Percentiles rank a stretch among this genome's conserved stretches.
phyloP scores from a whole-genome alignment of 2,113 vertebrate genomes.

The Malurus melanocephalus region DNA sequence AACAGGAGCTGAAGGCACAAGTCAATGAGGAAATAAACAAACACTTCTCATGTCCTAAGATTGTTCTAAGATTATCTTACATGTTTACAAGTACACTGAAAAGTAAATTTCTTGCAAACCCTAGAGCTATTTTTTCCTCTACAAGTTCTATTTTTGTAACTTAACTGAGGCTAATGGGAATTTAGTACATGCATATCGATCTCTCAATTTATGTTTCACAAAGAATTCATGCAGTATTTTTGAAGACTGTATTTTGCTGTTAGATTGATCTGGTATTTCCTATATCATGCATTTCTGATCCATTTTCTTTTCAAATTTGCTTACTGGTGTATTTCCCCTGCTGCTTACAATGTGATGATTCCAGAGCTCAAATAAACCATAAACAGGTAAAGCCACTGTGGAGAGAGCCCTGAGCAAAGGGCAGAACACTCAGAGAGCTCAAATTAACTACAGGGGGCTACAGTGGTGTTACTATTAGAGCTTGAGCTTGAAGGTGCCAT shows the following conservation, averaged over 20 bases:
- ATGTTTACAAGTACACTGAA: neutral
- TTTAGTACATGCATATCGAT: rapidly evolving
- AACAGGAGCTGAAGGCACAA: neutral
- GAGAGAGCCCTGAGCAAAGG: neutral
- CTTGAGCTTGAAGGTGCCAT: neutral
- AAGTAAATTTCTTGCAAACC: neutral
- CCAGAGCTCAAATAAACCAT: neutral
- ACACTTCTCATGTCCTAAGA: neutral
- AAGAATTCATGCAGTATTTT: neutral
- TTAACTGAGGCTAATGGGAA: neutral
- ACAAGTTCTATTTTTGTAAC: neutral
- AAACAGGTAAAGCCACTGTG: neutral
- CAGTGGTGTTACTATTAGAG: neutral
- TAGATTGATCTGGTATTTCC: neutral
- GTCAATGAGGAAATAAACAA: neutral
- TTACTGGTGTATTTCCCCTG: neutral
- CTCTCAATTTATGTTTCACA: neutral
- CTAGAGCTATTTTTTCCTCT: neutral
- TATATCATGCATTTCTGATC: neutral
- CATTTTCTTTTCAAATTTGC: neutral
- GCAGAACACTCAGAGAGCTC: neutral
- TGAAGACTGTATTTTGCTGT: neutral
- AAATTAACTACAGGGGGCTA: neutral
- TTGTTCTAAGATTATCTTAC: neutral
- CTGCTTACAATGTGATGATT: neutral